phyloP scores from a whole-genome alignment of 2,113 vertebrate species.

The Alethe castanea region DNA sequence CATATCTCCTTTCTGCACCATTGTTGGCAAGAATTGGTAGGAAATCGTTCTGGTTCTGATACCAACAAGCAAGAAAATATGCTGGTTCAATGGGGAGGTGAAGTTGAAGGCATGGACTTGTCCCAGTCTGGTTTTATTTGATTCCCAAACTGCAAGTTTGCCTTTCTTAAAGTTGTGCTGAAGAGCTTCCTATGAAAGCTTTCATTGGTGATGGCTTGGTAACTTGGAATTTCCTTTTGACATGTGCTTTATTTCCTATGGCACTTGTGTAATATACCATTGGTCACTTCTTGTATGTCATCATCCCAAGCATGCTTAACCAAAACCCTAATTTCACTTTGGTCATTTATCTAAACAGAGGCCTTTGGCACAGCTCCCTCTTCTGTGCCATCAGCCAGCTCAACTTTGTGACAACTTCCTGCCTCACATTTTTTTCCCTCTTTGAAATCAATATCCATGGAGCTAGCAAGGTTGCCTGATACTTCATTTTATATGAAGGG shows the following conservation, averaged over 20 bases:
- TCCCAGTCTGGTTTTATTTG: not conserved
- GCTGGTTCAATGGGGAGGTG: not conserved
- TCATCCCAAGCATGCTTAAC: not conserved
- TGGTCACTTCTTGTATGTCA: not conserved
- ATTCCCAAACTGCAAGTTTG: not conserved
- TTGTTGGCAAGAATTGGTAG: not conserved
- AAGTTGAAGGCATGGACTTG: not conserved
- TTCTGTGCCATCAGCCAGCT: not conserved
- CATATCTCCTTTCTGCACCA: not conserved
- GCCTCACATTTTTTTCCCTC: not conserved
- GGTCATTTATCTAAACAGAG: not conserved
- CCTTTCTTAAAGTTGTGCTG: not conserved
- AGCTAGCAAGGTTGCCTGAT: not conserved
- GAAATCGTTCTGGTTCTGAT: conserved; percentile 9
- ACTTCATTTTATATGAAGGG: not conserved
- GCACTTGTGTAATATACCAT: not conserved
- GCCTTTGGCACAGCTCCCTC: not conserved
- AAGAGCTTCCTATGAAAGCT: not conserved
- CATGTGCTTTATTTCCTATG: not conserved
- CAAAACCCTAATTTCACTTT: not conserved
- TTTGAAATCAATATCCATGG: not conserved
- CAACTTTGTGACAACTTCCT: not conserved
- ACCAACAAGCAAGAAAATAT: not conserved
- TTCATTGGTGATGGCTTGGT: not conserved
- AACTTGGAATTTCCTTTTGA: not conserved